Evolutionary conservation across 2,113 vertebrate genomes (phyloP).

Genomic region (Calidris pugnax): DNA sequence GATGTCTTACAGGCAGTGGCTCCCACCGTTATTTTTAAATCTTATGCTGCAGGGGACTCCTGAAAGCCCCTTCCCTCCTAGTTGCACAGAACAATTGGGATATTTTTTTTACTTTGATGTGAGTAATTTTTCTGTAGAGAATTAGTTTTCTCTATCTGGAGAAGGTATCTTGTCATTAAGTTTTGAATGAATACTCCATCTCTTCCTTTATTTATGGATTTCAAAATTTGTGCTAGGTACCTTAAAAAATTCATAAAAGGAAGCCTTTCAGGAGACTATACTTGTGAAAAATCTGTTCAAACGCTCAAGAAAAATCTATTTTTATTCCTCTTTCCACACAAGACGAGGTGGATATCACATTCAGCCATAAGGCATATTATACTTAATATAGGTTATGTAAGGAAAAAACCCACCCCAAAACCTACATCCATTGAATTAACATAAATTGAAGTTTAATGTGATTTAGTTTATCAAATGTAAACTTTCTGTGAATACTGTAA

Average conservation of each 20-base stretch:
- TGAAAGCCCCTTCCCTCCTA: not conserved
- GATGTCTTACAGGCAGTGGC: constrained; percentile 6
- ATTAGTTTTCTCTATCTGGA: not conserved
- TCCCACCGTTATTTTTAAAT: not conserved
- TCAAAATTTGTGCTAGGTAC: not conserved
- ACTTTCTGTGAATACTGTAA: not conserved
- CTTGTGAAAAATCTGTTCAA: not conserved
- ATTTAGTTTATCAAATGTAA: not conserved
- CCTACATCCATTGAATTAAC: not conserved
- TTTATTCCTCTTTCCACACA: not conserved
- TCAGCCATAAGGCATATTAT: not conserved
- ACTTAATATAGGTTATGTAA: not conserved
- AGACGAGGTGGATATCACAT: not conserved
- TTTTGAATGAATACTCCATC: not conserved
- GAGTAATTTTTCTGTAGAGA: not conserved
- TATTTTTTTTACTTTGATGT: not conserved
- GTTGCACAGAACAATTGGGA: not conserved
- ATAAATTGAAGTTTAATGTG: not conserved
- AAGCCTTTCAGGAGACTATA: not conserved
- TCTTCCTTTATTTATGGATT: not conserved
- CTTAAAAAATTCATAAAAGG: not conserved
- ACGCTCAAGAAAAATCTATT: not conserved
- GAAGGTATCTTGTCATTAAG: not conserved
- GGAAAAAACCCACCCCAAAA: not conserved
- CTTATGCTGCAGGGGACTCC: not conserved